Evolutionary conservation across 2,888 invertebrate species (phyloP), one percentile per base, ranked within the genome.

Genomic region (Drosophila kanekoi): DNA sequence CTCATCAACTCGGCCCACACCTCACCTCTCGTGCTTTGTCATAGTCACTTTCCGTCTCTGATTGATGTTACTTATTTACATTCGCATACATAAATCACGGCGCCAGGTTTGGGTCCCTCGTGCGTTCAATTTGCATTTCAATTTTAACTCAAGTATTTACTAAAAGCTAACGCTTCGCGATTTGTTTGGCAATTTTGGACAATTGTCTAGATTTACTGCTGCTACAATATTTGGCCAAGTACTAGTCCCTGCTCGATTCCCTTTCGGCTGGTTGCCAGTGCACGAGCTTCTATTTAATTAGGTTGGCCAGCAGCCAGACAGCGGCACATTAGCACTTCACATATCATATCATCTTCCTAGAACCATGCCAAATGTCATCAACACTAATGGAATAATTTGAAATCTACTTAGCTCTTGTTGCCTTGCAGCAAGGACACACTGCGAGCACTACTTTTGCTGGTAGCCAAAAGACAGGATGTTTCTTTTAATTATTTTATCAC

Each of bases 351-450:
- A 70, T 41, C 43, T 48, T 35, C 28, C 4, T 1, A 35, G 47
- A 28, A 18, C 47, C 61, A 16, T 60, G 77, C 72, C 70, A 80
- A 88, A 81, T 88, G 89, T 81, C 89, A 85, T 83, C 83, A 85
- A 48, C 79, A 81, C 89, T 89, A 85, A 85, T 85, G 89, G 87
- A 89, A 89, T 85, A 87, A 87, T 89, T 85, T 85, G 68, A 83
- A 89, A 89, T 87, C 87, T 85, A 85, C 89, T 85, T 89, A 89
- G 87, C 61, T 28, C 8, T 62, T 18, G 52, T 11, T 40, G 67
- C 56, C 51, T 47, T 57, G 49, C 54, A 37, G 67, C 80, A 64
- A 64, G 77, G 80, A 65, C 66, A 72, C 63, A 53, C 47, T 40
- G 40, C 18, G 59, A 48, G 52, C 61, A 53, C 41, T 45, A 38